Evolutionary conservation across 1,140 invertebrate genomes (phyloP).

Genomic region (Drosophila obscura): DNA sequence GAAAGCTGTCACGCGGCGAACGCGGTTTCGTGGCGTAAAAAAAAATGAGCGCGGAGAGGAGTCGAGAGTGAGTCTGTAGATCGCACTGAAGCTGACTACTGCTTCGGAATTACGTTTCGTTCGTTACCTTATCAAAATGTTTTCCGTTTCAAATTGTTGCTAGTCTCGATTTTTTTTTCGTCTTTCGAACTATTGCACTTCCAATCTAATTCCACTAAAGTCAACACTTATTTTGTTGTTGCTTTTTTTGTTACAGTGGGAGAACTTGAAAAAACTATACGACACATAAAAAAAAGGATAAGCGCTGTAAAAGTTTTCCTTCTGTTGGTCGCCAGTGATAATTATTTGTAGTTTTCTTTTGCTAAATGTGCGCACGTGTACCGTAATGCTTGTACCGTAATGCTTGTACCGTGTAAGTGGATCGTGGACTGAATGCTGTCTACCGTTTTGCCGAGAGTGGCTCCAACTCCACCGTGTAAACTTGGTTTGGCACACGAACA

Average conservation of each 20-base stretch:
- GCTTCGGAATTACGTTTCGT: neutral
- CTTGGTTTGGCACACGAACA: slow-evolving; percentile 15
- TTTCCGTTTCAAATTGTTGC: too few relatives aligned
- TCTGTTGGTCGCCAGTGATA: too few relatives aligned
- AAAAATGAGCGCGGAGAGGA: slow-evolving; percentile 1
- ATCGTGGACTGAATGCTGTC: slow-evolving; percentile 4
- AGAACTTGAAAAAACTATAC: too few relatives aligned
- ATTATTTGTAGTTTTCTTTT: neutral
- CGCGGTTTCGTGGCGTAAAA: slow-evolving; percentile 44
- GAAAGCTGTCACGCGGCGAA: slow-evolving; percentile 74
- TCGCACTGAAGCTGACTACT: neutral
- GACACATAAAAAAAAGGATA: slow-evolving; percentile 16
- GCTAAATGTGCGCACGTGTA: neutral
- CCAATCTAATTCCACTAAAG: too few relatives aligned
- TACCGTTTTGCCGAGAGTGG: slow-evolving; percentile 42
- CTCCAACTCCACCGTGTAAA: slow-evolving; percentile 37
- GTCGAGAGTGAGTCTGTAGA: neutral
- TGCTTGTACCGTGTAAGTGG: neutral
- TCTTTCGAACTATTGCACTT: too few relatives aligned
- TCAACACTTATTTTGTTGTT: too few relatives aligned
- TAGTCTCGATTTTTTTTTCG: too few relatives aligned
- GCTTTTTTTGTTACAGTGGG: too few relatives aligned
- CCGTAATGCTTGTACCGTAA: slow-evolving; percentile 1
- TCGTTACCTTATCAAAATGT: neutral
- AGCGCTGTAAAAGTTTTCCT: neutral